Evolutionary conservation across 2,113 vertebrate genomes (phyloP).

Genomic region (Struthidea cinerea): DNA sequence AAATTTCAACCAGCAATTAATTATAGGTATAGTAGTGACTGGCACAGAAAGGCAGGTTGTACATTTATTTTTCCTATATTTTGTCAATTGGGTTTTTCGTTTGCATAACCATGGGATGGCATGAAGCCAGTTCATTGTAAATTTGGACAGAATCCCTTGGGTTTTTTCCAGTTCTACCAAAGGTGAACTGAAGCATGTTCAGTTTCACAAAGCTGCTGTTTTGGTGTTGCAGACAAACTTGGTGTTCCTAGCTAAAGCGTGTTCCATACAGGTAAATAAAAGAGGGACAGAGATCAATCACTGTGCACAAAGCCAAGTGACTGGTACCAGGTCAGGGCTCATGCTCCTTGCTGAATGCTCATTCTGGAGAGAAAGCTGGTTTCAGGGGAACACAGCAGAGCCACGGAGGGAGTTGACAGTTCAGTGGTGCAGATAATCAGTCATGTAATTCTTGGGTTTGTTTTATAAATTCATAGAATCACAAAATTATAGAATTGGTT

Average conservation of each 20-base stretch:
- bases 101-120: neutral
- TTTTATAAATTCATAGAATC: neutral
- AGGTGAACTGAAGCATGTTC: neutral
- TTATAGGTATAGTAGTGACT: neutral
- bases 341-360: rapidly evolving
- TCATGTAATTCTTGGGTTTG: neutral
- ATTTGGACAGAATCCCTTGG: neutral
- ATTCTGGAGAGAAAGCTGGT: neutral
- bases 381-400: neutral
- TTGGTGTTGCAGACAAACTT: neutral
- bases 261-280: neutral
- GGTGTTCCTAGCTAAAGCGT: neutral
- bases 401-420: neutral
- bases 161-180: neutral
- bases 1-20: neutral
- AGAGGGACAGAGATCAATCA: neutral
- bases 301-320: neutral
- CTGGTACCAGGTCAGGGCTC: neutral
- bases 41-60: neutral
- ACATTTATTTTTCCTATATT: slow-evolving; percentile 15
- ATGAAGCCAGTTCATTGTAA: neutral
- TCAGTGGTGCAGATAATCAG: neutral
- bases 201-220: neutral
- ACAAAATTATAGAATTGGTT: neutral
- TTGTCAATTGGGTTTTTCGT: neutral